phyloP scores from a whole-genome alignment of 2,113 vertebrate genomes.

The Sinocyclocheilus anophthalmus region DNA sequence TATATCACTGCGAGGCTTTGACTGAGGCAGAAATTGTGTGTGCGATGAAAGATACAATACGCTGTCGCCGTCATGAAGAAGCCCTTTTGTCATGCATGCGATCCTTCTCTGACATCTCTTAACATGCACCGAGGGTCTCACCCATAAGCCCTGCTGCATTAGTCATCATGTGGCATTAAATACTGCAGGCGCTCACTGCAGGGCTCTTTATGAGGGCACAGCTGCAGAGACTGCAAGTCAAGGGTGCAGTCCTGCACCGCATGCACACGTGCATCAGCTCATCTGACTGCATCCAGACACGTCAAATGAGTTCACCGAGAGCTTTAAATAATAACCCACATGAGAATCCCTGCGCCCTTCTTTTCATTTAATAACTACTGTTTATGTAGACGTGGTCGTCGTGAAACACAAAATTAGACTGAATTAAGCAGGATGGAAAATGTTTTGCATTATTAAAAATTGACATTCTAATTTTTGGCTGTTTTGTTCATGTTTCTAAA shows the following conservation, averaged over 20 bases:
- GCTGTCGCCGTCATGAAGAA: neutral
- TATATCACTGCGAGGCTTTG: slow-evolving; percentile 21
- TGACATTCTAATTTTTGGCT: too few species aligned
- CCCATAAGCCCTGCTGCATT: slow-evolving; percentile 34
- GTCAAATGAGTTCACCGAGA: neutral
- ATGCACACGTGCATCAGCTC: slow-evolving; percentile 26
- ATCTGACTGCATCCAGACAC: slow-evolving; percentile 2
- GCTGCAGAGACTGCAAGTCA: slow-evolving; percentile 32
- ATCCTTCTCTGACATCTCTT: neutral
- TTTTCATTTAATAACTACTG: neutral
- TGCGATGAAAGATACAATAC: neutral
- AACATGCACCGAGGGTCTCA: neutral
- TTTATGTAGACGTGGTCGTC: neutral
- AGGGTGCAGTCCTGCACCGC: slow-evolving; percentile 16
- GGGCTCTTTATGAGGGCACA: slow-evolving; percentile 29
- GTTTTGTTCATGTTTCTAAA: neutral
- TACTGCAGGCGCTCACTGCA: slow-evolving; percentile 14
- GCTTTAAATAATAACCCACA: slow-evolving; percentile 27
- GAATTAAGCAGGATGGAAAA: neutral
- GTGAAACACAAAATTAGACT: neutral
- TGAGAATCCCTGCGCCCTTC: neutral
- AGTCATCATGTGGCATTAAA: slow-evolving; percentile 34
- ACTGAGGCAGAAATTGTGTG: slow-evolving; percentile 8
- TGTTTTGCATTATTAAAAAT: neutral
- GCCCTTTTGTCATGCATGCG: neutral